Percentiles rank a stretch among this genome's conserved stretches.
Conservation (phyloP, 2,888 invertebrate genomes). For the Onthophagus sagittarius region DNA sequence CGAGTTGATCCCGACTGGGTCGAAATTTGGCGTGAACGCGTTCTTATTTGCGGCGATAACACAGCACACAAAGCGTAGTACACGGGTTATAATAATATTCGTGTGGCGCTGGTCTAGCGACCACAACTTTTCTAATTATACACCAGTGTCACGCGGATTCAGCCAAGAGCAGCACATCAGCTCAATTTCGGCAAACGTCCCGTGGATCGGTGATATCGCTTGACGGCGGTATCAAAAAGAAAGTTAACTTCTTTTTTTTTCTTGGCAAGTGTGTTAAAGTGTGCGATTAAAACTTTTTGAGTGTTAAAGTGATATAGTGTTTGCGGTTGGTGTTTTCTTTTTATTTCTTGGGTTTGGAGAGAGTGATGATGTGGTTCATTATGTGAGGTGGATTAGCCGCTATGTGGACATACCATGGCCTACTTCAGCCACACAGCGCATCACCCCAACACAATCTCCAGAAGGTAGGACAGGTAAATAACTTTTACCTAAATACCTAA, state of each 20-base stretch:
- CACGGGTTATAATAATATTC: constrained; percentile 20
- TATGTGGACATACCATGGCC: constrained; percentile 30
- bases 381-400: background rate
- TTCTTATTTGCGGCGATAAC: constrained; percentile 7
- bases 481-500: constrained; percentile 9
- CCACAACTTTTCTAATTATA: constrained; percentile 20
- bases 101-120: constrained; percentile 11
- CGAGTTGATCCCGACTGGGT: background rate
- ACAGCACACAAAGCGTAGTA: background rate
- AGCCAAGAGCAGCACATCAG: constrained; percentile 12
- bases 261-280: background rate
- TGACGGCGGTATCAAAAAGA: background rate
- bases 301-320: background rate
- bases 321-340: background rate
- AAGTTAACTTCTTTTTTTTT: background rate
- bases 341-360: background rate
- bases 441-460: constrained; percentile 26
- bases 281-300: background rate
- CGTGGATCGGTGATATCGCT: background rate
- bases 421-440: constrained; percentile 27
- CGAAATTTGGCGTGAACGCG: background rate
- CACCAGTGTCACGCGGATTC: constrained; percentile 22
- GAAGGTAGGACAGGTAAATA: constrained; percentile 35
- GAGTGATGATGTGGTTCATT: background rate
- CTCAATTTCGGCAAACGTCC: background rate